Percentiles rank a stretch among this genome's conserved stretches.
Evolutionary conservation across 2,113 vertebrate genomes (phyloP).

Genomic region (Oxyura jamaicensis): DNA sequence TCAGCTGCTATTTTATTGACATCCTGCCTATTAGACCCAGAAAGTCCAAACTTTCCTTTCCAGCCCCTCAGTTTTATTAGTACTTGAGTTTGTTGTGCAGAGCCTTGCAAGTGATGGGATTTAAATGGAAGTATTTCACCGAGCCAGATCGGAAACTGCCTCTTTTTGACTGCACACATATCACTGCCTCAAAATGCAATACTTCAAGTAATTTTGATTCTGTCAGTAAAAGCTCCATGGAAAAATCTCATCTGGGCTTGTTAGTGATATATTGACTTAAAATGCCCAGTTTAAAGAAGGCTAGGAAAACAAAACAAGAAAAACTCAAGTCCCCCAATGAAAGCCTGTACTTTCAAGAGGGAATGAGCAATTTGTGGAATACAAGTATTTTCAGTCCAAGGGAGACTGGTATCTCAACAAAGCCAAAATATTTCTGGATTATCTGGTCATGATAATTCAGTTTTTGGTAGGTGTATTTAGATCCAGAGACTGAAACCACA

Average conservation of each 20-base stretch:
- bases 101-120: neutral
- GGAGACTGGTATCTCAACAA: neutral
- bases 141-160: neutral
- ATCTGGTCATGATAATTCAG: neutral
- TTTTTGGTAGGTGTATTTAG: neutral
- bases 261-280: conserved; percentile 20
- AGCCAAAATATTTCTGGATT: neutral
- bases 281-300: neutral
- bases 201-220: conserved; percentile 36
- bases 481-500: neutral
- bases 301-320: conserved; percentile 25
- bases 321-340: neutral
- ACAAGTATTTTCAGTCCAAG: neutral
- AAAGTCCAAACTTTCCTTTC: neutral
- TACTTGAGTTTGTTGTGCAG: neutral
- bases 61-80: neutral
- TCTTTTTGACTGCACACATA: neutral
- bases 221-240: conserved; percentile 10
- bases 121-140: neutral
- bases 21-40: neutral
- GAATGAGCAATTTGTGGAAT: neutral
- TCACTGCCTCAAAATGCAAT: conserved; percentile 3
- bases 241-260: conserved; percentile 38
- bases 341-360: neutral
- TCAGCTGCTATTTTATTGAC: neutral